These are phyloP conservation scores for Indri indri DNA, from an alignment of 2,113 vertebrate species.

Conservation along the genomic window DNA sequence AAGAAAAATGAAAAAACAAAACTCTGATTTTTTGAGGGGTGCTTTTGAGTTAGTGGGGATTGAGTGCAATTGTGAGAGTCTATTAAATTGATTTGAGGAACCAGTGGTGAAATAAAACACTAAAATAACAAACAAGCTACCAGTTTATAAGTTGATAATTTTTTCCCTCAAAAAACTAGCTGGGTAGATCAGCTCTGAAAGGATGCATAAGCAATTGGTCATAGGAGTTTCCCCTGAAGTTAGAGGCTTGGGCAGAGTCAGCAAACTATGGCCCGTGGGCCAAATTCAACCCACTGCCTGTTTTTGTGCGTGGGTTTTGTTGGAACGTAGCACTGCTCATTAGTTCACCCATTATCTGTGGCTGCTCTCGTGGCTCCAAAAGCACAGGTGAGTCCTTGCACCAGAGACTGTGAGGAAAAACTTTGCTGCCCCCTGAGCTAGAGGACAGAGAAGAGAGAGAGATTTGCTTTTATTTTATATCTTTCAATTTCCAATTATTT, in stretches of 20 bases:
- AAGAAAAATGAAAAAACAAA: neutral
- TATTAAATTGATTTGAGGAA: neutral
- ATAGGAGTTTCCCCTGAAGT: neutral
- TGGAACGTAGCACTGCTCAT: neutral
- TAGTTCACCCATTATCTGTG: neutral
- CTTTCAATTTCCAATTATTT: neutral
- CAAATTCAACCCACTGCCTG: neutral
- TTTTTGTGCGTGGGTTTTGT: neutral
- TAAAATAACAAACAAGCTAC: neutral
- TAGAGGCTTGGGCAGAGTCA: neutral
- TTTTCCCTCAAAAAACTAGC: rapidly evolving
- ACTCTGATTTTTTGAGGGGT: neutral
- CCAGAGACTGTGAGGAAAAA: neutral
- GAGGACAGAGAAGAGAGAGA: neutral
- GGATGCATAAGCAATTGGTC: neutral
- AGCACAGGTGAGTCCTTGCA: neutral
- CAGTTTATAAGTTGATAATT: neutral
- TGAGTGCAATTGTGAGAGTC: neutral
- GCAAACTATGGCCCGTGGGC: neutral
- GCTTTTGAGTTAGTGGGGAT: neutral
- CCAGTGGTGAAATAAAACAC: neutral
- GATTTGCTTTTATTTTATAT: neutral
- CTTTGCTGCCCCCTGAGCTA: neutral
- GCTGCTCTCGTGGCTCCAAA: neutral
- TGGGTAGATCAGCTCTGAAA: neutral